Percentiles rank a stretch among this genome's conserved stretches.
phyloP scores from a whole-genome alignment of 2,113 vertebrate species.

The Plecturocebus donacophilus region DNA sequence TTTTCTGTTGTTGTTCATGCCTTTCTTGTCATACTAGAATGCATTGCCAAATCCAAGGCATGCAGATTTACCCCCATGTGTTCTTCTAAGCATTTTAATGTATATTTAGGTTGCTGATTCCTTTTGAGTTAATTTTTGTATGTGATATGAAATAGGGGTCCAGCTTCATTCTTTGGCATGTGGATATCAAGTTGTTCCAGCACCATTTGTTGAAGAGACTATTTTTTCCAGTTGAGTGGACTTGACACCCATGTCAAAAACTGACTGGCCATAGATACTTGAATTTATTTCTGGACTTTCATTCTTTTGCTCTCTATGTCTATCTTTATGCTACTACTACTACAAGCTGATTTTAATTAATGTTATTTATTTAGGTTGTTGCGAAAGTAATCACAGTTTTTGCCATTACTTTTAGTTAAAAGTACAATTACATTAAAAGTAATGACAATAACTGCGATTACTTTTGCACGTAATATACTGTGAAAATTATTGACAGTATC shows the following conservation, averaged over 20 bases:
- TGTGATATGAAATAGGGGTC: background rate
- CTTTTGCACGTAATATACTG: background rate
- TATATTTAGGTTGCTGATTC: background rate
- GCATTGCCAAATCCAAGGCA: background rate
- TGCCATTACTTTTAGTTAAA: no score
- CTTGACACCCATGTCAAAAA: background rate
- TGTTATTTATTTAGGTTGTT: background rate
- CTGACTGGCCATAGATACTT: background rate
- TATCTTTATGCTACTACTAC: background rate
- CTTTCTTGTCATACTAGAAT: background rate
- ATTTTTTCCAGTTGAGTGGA: background rate
- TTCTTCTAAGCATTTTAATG: background rate
- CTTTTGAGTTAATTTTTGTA: background rate
- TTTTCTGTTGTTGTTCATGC: background rate
- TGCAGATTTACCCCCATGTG: background rate
- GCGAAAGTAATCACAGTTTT: no score
- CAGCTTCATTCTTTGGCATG: background rate
- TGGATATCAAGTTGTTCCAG: background rate
- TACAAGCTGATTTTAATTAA: background rate
- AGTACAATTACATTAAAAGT: no score
- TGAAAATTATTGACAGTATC: background rate
- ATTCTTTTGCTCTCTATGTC: background rate
- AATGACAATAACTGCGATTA: no score
- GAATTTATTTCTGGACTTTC: conserved; percentile 18
- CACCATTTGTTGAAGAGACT: background rate